Evolutionary conservation across 2,113 vertebrate genomes (phyloP).

Genomic region (Willisornis vidua): DNA sequence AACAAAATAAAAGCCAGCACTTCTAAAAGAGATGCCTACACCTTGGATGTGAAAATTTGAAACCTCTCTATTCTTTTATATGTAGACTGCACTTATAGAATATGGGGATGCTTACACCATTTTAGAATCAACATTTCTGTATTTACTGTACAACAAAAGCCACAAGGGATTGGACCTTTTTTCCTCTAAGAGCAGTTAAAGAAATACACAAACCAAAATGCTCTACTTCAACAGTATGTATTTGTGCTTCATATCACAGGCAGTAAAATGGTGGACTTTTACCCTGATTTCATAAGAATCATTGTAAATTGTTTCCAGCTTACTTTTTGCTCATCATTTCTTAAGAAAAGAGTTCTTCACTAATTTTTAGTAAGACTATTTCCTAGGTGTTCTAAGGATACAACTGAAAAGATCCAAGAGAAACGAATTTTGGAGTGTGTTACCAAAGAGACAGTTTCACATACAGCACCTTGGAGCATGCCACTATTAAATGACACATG

Average conservation of each 20-base stretch:
- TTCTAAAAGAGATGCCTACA: background rate
- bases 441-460: background rate
- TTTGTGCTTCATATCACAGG: background rate
- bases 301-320: background rate
- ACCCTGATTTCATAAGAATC: background rate
- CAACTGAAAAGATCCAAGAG: background rate
- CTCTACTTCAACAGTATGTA: background rate
- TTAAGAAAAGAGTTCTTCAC: background rate
- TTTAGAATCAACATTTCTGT: background rate
- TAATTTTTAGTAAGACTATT: background rate
- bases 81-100: background rate
- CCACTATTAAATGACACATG: background rate
- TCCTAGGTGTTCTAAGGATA: background rate
- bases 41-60: background rate
- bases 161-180: background rate
- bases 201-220: background rate
- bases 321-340: background rate
- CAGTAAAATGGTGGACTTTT: background rate
- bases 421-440: background rate
- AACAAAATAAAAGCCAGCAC: background rate
- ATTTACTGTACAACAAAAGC: background rate
- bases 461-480: background rate
- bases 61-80: background rate
- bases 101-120: background rate
- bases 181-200: background rate